phyloP scores from a whole-genome alignment of 2,888 invertebrate species.

The Meiosimyza platycephala region DNA sequence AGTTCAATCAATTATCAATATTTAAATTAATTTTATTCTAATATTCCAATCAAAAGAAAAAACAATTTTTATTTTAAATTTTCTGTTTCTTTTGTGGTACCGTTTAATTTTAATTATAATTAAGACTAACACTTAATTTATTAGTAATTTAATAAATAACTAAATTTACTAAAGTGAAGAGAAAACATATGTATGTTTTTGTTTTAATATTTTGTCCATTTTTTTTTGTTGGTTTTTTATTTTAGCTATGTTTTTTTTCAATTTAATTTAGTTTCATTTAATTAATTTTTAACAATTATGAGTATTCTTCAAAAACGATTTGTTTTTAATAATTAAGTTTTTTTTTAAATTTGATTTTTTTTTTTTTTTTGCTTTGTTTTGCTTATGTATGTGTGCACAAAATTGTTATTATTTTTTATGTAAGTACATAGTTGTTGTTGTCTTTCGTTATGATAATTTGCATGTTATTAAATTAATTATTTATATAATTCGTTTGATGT shows the following conservation, averaged over 20 bases:
- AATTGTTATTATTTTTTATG: too few relatives aligned
- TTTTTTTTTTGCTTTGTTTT: slow-evolving; percentile 17
- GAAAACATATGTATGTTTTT: slow-evolving; percentile 51
- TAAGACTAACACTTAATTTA: slow-evolving; percentile 40
- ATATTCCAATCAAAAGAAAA: slow-evolving; percentile 47
- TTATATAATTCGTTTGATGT: slow-evolving; percentile 47
- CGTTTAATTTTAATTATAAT: slow-evolving; percentile 29
- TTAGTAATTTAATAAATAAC: slow-evolving; percentile 59
- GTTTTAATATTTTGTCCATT: slow-evolving; percentile 47
- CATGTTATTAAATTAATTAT: slow-evolving; percentile 45
- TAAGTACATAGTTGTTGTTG: neutral
- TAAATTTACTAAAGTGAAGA: slow-evolving; percentile 59
- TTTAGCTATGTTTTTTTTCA: neutral
- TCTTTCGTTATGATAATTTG: too few relatives aligned
- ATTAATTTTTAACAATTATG: slow-evolving; percentile 54
- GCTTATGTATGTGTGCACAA: slow-evolving; percentile 14
- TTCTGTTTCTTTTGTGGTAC: slow-evolving; percentile 28
- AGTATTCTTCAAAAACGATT: slow-evolving; percentile 51
- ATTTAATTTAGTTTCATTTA: slow-evolving; percentile 20
- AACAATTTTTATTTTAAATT: slow-evolving; percentile 42
- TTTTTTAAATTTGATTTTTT: slow-evolving; percentile 14
- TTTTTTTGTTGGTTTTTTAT: slow-evolving; percentile 33
- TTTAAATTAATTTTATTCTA: slow-evolving; percentile 56
- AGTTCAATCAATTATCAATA: slow-evolving; percentile 49
- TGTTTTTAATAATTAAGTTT: too few relatives aligned